Percentiles rank a stretch among this genome's conserved stretches.
phyloP scores from a whole-genome alignment of 1,140 invertebrate genomes.

The Palaemon carinicauda region DNA sequence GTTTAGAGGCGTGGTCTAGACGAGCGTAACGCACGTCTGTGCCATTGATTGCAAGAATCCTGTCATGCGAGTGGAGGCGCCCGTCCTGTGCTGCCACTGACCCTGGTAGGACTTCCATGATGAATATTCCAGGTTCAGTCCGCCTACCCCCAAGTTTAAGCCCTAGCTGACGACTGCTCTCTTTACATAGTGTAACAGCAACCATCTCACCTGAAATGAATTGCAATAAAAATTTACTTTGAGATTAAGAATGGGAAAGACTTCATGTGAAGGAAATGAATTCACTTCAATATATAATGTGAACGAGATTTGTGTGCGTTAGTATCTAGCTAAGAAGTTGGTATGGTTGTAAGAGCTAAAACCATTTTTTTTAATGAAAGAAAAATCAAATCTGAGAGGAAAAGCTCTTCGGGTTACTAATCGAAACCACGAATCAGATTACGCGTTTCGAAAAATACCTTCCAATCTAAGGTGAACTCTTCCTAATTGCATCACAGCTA shows the following conservation, averaged over 20 bases:
- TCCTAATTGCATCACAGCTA: neutral
- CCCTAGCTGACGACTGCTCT: conserved; percentile 66
- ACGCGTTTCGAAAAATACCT: too few relatives aligned
- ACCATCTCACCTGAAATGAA: conserved; percentile 41
- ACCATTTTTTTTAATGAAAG: too few relatives aligned
- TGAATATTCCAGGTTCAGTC: conserved; percentile 67
- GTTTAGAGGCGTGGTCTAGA: conserved; percentile 66
- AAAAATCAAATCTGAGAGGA: too few relatives aligned
- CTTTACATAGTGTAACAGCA: conserved; percentile 66
- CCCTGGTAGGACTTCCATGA: conserved; percentile 66
- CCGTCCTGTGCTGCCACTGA: conserved; percentile 70
- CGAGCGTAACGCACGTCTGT: conserved; percentile 65
- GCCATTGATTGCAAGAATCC: conserved; percentile 70
- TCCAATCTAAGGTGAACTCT: too few relatives aligned
- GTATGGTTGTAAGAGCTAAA: too few relatives aligned
- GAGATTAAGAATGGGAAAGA: neutral
- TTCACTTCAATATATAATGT: too few relatives aligned
- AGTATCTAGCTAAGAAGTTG: too few relatives aligned
- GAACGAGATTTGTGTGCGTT: too few relatives aligned
- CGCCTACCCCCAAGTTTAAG: conserved; percentile 66
- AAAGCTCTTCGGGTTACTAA: too few relatives aligned
- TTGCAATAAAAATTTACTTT: neutral
- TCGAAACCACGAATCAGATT: too few relatives aligned
- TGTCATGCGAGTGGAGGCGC: conserved; percentile 71
- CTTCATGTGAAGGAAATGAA: too few relatives aligned